Evolutionary conservation across 2,888 invertebrate genomes (phyloP).

Genomic region (Trachelus stipa): DNA sequence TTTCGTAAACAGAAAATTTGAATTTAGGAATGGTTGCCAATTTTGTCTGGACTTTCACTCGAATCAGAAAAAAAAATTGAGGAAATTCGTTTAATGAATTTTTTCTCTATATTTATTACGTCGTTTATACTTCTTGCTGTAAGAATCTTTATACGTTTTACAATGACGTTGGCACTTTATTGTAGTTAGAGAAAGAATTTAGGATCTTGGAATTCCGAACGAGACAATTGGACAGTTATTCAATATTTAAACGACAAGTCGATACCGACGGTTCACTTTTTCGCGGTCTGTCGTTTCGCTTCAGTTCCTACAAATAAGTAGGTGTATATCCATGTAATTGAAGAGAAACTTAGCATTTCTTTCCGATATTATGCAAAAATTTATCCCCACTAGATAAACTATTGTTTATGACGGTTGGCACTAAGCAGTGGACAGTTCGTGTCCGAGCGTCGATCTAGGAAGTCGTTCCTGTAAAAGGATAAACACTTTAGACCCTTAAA

Average conservation of each 20-base stretch:
- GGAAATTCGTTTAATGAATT: background rate
- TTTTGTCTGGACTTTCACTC: background rate
- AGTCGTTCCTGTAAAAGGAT: slow-evolving; percentile 1
- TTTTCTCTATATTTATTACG: background rate
- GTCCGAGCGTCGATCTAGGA: slow-evolving; percentile 25
- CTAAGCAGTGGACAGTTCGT: slow-evolving; percentile 40
- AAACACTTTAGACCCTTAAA: background rate
- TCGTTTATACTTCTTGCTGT: background rate
- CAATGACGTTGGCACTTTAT: background rate
- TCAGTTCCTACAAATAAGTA: slow-evolving; percentile 62
- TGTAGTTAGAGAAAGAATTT: background rate
- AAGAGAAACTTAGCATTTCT: slow-evolving; percentile 60
- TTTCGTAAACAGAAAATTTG: background rate
- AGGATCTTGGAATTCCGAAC: background rate
- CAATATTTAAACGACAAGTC: slow-evolving; percentile 7
- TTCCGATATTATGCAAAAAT: slow-evolving; percentile 63
- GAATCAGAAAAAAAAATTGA: too few relatives aligned
- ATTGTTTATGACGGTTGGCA: slow-evolving; percentile 51
- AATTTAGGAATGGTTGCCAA: background rate
- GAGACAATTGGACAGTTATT: background rate
- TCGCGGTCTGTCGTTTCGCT: slow-evolving; percentile 52
- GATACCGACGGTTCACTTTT: background rate
- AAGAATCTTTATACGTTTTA: background rate
- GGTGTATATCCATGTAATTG: slow-evolving; percentile 52
- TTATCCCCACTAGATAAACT: slow-evolving; percentile 42